A percentile compares a stretch with the other conserved stretches of the same genome.
Evolutionary conservation across 2,888 invertebrate genomes (phyloP).

Genomic region (Alsophila aescularia): DNA sequence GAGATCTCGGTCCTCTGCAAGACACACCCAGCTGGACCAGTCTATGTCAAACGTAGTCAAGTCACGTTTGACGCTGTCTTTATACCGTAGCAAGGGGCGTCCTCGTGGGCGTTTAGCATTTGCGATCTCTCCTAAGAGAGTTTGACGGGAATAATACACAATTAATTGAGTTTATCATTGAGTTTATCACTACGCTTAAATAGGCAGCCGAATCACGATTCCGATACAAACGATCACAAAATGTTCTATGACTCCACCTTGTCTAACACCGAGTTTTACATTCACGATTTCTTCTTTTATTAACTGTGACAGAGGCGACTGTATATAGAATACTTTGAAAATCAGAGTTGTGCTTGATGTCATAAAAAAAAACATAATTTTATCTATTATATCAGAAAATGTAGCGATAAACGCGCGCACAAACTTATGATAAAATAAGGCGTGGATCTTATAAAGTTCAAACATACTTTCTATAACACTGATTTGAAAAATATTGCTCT

Average conservation of each 20-base stretch:
- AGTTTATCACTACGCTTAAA: slow-evolving; percentile 43
- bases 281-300: not conserved
- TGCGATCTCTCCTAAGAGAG: too few species aligned
- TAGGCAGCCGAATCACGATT: slow-evolving; percentile 57
- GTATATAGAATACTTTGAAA: not conserved
- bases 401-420: too few species aligned
- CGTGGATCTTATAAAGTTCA: not conserved
- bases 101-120: too few species aligned
- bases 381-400: too few species aligned
- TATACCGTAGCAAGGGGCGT: too few species aligned
- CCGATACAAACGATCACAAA: slow-evolving; percentile 53
- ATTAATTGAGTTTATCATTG: slow-evolving; percentile 12
- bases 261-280: slow-evolving; percentile 36
- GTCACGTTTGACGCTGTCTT: too few species aligned
- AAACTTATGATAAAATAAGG: not conserved
- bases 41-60: too few species aligned
- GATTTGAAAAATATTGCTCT: not conserved
- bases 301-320: not conserved
- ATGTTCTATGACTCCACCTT: slow-evolving; percentile 43
- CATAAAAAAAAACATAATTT: too few species aligned
- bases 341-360: too few species aligned
- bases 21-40: too few species aligned
- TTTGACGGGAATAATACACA: too few species aligned
- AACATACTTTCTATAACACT: not conserved
- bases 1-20: too few species aligned